Evolutionary conservation across 2,113 vertebrate species (phyloP).

Genomic region (Mesocricetus auratus): DNA sequence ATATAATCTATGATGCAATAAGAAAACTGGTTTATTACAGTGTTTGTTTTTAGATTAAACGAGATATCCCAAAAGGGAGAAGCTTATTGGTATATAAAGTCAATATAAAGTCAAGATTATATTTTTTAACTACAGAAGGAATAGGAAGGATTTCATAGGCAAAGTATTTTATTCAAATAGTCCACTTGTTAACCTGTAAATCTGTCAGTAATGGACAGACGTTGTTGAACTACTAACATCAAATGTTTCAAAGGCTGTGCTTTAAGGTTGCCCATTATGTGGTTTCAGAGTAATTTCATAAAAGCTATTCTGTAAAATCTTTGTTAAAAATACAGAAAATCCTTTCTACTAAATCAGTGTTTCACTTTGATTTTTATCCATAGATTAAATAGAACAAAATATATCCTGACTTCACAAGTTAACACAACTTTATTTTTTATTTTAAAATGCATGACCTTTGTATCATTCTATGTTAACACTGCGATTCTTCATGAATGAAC

Average conservation of each 20-base stretch:
- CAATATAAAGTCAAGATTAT: background rate
- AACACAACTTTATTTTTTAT: conserved; percentile 18
- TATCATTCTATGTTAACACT: conserved; percentile 5
- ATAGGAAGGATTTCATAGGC: background rate
- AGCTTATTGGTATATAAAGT: background rate
- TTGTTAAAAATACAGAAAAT: conserved; percentile 64
- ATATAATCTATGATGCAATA: background rate
- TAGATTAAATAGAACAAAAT: background rate
- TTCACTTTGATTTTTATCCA: conserved; percentile 57
- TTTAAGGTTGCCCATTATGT: conserved; percentile 11
- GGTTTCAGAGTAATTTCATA: conserved; percentile 14
- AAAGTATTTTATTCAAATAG: background rate
- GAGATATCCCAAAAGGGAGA: background rate
- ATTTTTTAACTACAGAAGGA: background rate
- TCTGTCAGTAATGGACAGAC: background rate
- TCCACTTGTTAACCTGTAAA: conserved; percentile 19
- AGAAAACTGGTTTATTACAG: background rate
- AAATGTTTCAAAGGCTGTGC: conserved; percentile 24
- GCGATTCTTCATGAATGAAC: conserved; percentile 51
- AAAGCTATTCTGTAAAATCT: conserved; percentile 44
- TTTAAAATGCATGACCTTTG: background rate
- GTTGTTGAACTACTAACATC: background rate
- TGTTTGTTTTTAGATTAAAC: background rate
- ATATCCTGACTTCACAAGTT: background rate
- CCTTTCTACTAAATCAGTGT: conserved; percentile 25